A percentile compares a stretch with the other conserved stretches of the same genome.
phyloP scores from a whole-genome alignment of 2,113 vertebrate genomes.

The Porphyrio hochstetteri region DNA sequence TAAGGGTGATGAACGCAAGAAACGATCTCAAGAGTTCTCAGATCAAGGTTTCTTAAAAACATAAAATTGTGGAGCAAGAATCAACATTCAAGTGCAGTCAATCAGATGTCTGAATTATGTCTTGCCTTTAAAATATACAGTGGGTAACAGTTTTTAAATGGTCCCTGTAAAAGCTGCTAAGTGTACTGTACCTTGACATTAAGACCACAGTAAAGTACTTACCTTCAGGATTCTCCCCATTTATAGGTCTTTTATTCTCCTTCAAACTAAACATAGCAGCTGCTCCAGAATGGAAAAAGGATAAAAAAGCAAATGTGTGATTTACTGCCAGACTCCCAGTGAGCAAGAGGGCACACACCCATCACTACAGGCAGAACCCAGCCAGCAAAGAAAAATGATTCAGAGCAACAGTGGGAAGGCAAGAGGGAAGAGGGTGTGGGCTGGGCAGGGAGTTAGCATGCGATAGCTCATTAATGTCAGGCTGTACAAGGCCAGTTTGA shows the following conservation, averaged over 20 bases:
- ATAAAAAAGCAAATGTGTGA: neutral
- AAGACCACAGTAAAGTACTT: slow-evolving; percentile 31
- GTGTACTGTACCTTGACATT: slow-evolving; percentile 61
- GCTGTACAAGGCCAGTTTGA: neutral
- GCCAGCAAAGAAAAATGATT: slow-evolving; percentile 17
- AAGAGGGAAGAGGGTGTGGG: neutral
- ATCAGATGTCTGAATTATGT: slow-evolving; percentile 47
- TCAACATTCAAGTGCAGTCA: neutral
- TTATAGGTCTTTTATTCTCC: slow-evolving; percentile 36
- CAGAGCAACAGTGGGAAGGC: neutral
- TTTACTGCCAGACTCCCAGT: slow-evolving; percentile 28
- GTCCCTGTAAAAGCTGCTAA: neutral
- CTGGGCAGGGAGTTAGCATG: neutral
- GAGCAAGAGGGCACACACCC: slow-evolving; percentile 16
- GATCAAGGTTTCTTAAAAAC: slow-evolving; percentile 37
- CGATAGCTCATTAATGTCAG: neutral
- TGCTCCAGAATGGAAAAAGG: slow-evolving; percentile 1
- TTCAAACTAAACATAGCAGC: slow-evolving; percentile 37
- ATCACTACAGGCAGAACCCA: slow-evolving; percentile 6
- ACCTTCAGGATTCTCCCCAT: slow-evolving; percentile 29
- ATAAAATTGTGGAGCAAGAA: neutral
- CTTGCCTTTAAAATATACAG: slow-evolving; percentile 28
- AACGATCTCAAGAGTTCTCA: neutral
- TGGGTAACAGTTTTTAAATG: slow-evolving; percentile 26
- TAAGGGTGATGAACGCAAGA: neutral